Evolutionary conservation across 2,888 invertebrate species (phyloP).

Genomic region (Eupeodes latifasciatus): DNA sequence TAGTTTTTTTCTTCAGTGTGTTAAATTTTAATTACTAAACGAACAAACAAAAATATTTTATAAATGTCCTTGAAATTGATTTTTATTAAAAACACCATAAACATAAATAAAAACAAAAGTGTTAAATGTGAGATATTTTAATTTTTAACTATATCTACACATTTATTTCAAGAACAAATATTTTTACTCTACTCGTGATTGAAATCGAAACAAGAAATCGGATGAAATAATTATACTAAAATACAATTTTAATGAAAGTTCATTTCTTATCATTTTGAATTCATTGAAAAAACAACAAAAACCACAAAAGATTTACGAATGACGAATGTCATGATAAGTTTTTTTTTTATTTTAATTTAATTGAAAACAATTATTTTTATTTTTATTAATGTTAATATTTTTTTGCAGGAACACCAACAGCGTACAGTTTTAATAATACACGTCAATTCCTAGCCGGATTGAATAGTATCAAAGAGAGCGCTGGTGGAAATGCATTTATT

Average conservation of each 20-base stretch:
- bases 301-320: background rate
- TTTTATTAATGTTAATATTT: background rate
- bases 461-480: slow-evolving; percentile 82
- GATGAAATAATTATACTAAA: slow-evolving; percentile 5
- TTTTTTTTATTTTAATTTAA: background rate
- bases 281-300: slow-evolving; percentile 2
- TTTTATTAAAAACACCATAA: background rate
- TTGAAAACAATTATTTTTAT: background rate
- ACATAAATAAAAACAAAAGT: background rate
- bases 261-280: slow-evolving; percentile 60
- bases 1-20: background rate
- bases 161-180: slow-evolving; percentile 36
- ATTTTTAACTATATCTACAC: slow-evolving; percentile 6
- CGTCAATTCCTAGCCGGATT: slow-evolving; percentile 83
- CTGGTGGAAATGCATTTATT: slow-evolving; percentile 86
- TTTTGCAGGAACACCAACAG: slow-evolving; percentile 81
- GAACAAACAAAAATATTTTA: background rate
- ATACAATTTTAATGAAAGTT: slow-evolving; percentile 41
- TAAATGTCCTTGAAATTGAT: slow-evolving; percentile 21
- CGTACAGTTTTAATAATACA: slow-evolving; percentile 83
- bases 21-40: background rate
- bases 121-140: slow-evolving; percentile 2
- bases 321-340: background rate
- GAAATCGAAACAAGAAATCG: slow-evolving; percentile 8
- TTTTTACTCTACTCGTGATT: slow-evolving; percentile 7